Evolutionary conservation across 2,888 invertebrate species (phyloP), one percentile per base, ranked within the genome.

Genomic region (Chrysomela aeneicollis): DNA sequence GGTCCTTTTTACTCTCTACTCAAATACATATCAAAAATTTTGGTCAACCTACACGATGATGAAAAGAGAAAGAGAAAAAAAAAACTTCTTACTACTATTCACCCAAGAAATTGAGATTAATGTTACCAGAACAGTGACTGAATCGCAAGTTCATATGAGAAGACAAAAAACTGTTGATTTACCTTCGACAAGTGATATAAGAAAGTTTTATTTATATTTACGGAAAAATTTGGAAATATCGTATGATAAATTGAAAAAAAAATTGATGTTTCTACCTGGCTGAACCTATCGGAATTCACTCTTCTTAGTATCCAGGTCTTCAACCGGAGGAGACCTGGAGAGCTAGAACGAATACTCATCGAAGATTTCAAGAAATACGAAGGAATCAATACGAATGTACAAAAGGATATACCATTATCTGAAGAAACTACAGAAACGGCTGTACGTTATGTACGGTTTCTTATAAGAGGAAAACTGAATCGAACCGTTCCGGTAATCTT

Each of bases 1-100:
- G 63, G 63, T 18, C 26, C 49, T 21, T 50, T 73, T 10, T 71
- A 70, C 8, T 69, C 71, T 9, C 49, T 68, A 30, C 54, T 73
- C 2, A 70, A 71, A 50, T 61, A 71, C 52, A 55, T 73, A 50
- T 52, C 35, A 15, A 49, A 50, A 22, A 62, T 66, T 21, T 49
- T 66, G 9, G 17, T 62, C 19, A 57, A 55, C 46, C 22, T 57
- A 3, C 50, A 57, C n/a, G 50, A 55, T 17, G 17, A 61, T 22
- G 47, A 53, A 17, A 61, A 64, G 46, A 10, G 51, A 17, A 63
- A 58, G 22, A 26, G n/a, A 58, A 46, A 5, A 50, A 21, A 49
- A 58, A 1, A 15, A 58, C 18, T 64, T 64, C 32, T 61, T 64
- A 46, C 17, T 30, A 21, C 18, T 64, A n/a, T 51, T 58, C 12